These are phyloP conservation scores for Phalacrocorax pelagicus DNA, from an alignment of 2,113 vertebrate genomes.

Conservation along the genomic window DNA sequence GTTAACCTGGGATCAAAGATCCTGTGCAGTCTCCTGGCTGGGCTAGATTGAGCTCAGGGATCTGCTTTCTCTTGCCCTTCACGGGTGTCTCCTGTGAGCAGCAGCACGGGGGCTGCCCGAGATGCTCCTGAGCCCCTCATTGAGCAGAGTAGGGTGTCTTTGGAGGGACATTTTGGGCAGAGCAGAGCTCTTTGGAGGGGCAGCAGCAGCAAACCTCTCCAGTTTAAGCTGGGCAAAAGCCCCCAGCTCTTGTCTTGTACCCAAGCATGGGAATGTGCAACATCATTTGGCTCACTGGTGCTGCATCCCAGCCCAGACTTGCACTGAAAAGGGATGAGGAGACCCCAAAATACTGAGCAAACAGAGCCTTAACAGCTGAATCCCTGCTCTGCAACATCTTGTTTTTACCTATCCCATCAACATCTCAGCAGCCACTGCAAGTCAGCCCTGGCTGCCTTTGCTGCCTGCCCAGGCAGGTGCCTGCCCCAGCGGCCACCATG, in stretches of 20 bases:
- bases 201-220: neutral
- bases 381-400: neutral
- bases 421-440: neutral
- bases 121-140: neutral
- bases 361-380: neutral
- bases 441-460: neutral
- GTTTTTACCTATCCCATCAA: neutral
- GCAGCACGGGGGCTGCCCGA: accelerated
- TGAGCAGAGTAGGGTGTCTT: neutral
- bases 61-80: neutral
- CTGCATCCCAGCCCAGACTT: neutral
- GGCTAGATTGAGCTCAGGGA: neutral
- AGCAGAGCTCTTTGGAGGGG: neutral
- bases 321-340: accelerated
- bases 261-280: neutral
- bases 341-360: neutral
- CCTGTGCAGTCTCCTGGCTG: accelerated
- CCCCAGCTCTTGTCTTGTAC: neutral
- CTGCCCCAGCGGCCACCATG: neutral
- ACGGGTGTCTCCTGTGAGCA: accelerated
- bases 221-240: neutral
- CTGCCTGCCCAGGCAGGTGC: neutral
- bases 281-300: accelerated
- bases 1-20: neutral
- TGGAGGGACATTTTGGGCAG: neutral